Evolutionary conservation across 2,113 vertebrate species (phyloP).

Genomic region (Rostratula benghalensis): DNA sequence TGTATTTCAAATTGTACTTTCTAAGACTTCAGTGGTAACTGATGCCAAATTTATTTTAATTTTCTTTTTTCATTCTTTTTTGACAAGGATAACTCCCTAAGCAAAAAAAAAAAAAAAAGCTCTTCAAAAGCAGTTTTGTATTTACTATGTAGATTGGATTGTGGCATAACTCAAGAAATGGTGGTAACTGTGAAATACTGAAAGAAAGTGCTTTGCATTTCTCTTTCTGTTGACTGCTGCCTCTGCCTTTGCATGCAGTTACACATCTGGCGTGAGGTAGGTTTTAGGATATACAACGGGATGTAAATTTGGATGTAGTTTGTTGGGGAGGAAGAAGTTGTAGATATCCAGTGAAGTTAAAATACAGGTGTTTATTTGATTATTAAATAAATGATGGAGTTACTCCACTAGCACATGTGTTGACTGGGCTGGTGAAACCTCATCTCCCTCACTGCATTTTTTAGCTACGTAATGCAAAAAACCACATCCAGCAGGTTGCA

Average conservation of each 20-base stretch:
- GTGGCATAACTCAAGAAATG: not conserved
- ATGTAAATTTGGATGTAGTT: not conserved
- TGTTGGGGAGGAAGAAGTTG: not conserved
- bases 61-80: not conserved
- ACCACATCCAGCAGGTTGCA: not conserved
- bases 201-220: not conserved
- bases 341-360: not conserved
- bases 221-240: not conserved
- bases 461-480: not conserved
- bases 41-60: not conserved
- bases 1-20: conserved; percentile 39
- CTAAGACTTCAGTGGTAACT: not conserved
- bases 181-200: not conserved
- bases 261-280: not conserved
- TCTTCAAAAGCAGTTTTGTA: not conserved
- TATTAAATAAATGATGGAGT: not conserved
- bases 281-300: fast-evolving
- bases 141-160: not conserved
- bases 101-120: not conserved
- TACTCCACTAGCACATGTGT: fast-evolving
- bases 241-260: not conserved
- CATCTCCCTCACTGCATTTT: not conserved
- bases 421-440: not conserved
- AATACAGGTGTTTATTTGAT: not conserved
- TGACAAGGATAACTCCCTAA: not conserved